phyloP scores from a whole-genome alignment of 2,888 invertebrate species.

The Gastracanthus pulcherrimus region DNA sequence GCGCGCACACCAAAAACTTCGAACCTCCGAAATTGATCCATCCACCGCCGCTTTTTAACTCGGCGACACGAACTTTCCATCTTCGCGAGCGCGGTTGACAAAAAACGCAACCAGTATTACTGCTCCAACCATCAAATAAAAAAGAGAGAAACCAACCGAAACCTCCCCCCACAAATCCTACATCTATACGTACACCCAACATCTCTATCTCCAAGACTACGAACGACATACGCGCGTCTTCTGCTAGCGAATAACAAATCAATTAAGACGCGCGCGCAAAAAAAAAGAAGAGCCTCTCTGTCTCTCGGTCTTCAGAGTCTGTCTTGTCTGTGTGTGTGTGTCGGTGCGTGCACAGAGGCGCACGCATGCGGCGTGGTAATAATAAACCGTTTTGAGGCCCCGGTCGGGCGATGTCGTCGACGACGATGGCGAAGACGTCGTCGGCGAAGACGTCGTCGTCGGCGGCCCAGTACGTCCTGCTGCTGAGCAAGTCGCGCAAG shows the following conservation, averaged over 20 bases:
- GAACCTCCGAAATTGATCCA: neutral
- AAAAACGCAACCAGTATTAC: neutral
- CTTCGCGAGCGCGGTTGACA: neutral
- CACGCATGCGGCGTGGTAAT: neutral
- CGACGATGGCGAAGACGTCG: neutral
- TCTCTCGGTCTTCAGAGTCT: no score
- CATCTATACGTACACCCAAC: neutral
- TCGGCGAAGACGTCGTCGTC: neutral
- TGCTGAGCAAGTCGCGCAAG: conserved; percentile 64
- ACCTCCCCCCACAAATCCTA: neutral
- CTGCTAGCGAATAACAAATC: conserved; percentile 12
- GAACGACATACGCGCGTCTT: neutral
- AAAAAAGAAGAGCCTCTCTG: no score
- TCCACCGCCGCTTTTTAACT: conserved; percentile 22
- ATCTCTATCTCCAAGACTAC: neutral
- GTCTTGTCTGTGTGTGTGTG: no score
- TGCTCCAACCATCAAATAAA: no score
- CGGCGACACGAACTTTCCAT: conserved; percentile 29
- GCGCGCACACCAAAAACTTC: neutral
- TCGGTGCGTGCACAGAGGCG: neutral
- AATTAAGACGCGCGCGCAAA: neutral
- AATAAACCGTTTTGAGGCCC: neutral
- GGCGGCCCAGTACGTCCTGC: conserved; percentile 60
- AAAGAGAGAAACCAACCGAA: neutral
- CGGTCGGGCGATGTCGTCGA: neutral